Percentiles rank a stretch among this genome's conserved stretches.
These are phyloP conservation scores for Clamator glandarius DNA, from an alignment of 2,797 vertebrate species.

Conservation along the genomic window DNA sequence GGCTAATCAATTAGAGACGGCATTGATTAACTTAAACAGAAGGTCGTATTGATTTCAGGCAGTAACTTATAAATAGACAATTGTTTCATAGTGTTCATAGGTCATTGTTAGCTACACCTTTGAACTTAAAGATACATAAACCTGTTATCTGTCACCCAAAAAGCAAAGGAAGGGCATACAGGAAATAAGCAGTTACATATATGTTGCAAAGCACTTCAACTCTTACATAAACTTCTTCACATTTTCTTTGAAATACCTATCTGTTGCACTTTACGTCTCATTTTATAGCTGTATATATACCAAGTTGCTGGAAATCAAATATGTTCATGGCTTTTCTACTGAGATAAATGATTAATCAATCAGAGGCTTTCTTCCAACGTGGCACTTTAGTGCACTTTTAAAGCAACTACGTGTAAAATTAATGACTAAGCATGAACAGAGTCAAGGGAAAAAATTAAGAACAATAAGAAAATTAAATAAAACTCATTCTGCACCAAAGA, in stretches of 20 bases:
- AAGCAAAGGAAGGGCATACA: neutral
- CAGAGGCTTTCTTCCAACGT: conserved; percentile 29
- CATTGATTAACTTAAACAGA: conserved; percentile 78
- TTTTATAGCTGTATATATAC: conserved; percentile 22
- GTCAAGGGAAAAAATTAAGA: conserved; percentile 17
- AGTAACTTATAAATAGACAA: conserved; percentile 70
- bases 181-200: neutral
- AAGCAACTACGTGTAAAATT: conserved; percentile 44
- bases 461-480: conserved; percentile 35
- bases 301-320: conserved; percentile 34
- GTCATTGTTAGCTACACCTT: conserved; percentile 70
- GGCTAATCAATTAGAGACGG: conserved; percentile 75
- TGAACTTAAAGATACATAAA: conserved; percentile 48
- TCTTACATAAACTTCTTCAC: neutral
- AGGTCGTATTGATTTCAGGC: conserved; percentile 70
- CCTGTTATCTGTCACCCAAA: conserved; percentile 10
- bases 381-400: conserved; percentile 14
- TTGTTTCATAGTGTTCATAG: conserved; percentile 56
- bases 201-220: neutral
- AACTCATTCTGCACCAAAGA: neutral
- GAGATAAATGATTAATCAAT: conserved; percentile 67
- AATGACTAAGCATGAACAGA: conserved; percentile 23
- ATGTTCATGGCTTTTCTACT: conserved; percentile 25
- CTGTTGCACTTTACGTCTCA: neutral
- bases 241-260: conserved; percentile 12